Evolutionary conservation across 2,888 invertebrate genomes (phyloP).

Genomic region (Lumbricus terrestris): DNA sequence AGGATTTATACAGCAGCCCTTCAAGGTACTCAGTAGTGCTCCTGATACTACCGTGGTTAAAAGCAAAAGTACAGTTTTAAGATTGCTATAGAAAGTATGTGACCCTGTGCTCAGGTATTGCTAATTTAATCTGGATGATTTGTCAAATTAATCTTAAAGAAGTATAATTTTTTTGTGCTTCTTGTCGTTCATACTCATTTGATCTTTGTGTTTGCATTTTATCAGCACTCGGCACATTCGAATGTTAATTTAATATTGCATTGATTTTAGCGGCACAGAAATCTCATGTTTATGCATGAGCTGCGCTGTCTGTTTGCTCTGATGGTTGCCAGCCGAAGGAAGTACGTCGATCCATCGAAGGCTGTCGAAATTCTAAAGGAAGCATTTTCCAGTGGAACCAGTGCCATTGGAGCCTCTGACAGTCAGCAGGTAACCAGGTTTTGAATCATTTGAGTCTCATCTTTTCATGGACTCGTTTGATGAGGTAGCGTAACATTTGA

Average conservation of each 20-base stretch:
- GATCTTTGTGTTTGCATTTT: no score
- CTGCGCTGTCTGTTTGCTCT: constrained; percentile 59
- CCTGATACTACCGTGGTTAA: no score
- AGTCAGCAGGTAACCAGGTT: constrained; percentile 27
- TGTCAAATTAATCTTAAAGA: background rate
- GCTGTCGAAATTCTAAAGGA: constrained; percentile 61
- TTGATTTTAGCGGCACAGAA: constrained; percentile 40
- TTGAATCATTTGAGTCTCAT: background rate
- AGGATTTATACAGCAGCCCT: no score
- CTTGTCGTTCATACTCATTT: background rate
- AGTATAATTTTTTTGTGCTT: background rate
- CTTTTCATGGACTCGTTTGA: no score
- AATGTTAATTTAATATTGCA: background rate
- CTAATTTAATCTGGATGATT: no score
- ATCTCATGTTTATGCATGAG: constrained; percentile 59
- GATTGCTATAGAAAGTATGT: no score
- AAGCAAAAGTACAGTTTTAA: no score
- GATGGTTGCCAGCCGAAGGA: constrained; percentile 58
- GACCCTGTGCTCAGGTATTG: no score
- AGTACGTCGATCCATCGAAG: constrained; percentile 61
- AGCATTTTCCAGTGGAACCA: constrained; percentile 46
- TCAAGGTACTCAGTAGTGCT: no score
- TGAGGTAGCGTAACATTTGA: no score
- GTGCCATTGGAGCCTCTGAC: constrained; percentile 50
- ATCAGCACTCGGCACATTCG: background rate